A percentile compares a stretch with the other conserved stretches of the same genome.
These are phyloP conservation scores for Paramuricea clavata DNA, from an alignment of 92 coral and sea anemone species.

Conservation along the genomic window DNA sequence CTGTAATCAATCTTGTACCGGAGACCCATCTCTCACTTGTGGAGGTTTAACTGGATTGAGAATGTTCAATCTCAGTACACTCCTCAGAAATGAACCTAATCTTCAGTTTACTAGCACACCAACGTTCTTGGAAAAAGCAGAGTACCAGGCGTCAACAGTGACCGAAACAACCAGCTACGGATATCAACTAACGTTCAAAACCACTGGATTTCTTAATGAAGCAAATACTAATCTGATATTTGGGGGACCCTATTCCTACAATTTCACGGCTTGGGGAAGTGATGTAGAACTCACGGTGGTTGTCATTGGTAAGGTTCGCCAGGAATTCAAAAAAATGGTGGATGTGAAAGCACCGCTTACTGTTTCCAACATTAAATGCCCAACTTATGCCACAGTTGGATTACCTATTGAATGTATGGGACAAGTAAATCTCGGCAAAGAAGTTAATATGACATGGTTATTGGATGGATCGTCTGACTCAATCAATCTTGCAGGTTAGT, in stretches of 20 bases:
- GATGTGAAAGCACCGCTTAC: conserved; percentile 60
- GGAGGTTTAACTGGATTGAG: conserved; percentile 77
- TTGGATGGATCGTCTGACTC: conserved; percentile 36
- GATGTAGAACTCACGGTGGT: conserved; percentile 53
- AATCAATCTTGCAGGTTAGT: conserved; percentile 45
- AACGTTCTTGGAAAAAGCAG: conserved; percentile 56
- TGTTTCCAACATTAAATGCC: conserved; percentile 67
- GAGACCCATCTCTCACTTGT: conserved; percentile 64
- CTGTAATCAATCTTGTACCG: conserved; percentile 77
- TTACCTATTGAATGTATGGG: conserved; percentile 63
- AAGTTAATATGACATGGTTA: conserved; percentile 65
- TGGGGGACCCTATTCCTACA: conserved; percentile 50
- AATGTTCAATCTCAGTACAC: conserved; percentile 79
- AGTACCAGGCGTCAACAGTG: conserved; percentile 47
- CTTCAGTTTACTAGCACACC: conserved; percentile 34
- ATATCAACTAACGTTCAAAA: conserved; percentile 46
- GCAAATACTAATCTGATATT: conserved; percentile 32
- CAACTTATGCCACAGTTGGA: conserved; percentile 55
- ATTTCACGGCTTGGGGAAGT: conserved; percentile 73
- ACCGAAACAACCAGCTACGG: conserved; percentile 63
- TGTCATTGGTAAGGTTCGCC: neutral
- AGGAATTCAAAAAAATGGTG: conserved; percentile 11
- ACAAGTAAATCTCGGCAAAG: conserved; percentile 77
- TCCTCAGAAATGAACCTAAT: conserved; percentile 49
- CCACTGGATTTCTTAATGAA: conserved; percentile 67